Base-by-base conservation (phyloP, 2,113 vertebrate species). In the Catharus bicknelli region DNA sequence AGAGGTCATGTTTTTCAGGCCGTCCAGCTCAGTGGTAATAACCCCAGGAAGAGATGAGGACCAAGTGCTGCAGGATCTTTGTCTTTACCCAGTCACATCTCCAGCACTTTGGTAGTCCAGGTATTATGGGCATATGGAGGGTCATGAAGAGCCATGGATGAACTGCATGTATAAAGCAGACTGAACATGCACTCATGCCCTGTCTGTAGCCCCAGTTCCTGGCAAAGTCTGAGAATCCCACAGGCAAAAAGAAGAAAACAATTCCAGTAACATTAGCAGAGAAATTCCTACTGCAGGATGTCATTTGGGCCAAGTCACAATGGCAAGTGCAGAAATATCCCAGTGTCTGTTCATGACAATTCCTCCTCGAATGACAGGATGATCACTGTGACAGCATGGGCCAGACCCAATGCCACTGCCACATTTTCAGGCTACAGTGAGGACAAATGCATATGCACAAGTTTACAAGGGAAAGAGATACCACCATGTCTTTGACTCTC, bases 111-210 rank as follows among this genome's bases (percentile, higher is more conserved):
- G 15, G 17, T 3, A 48, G 10, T 55, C 9, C 55, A 61, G 34
- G 45, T 9, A 18, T 27, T 11, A 30, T 0, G 2, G 22, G 10
- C 13, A 48, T 13, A 43, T 0, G 34, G 42, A 88, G 17, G 42
- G 36, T 38, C 45, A 38, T 36, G 22, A 18, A 45, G 22, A 77
- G 34, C 74, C 62, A 19, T 13, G 68, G 34, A 23, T 23, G 25
- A 72, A 63, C 2, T 53, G 26, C 21, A 11, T 3, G 2, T 14
- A n/a, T 26, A 58, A 66, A 63, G 68, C 42, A 23, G 38, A n/a
- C 16, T 51, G 17, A 16, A 2, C 0, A 6, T 19, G 48, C 27
- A 43, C 30, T 54, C 63, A 5, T 13, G 27, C 19, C 53, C 77
- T 34, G 2, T 9, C 36, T 57, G 62, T 61, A 66, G 42, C 30